Percentiles rank a stretch among this genome's conserved stretches.
phyloP scores from a whole-genome alignment of 2,888 invertebrate genomes.

The Ophion costatus region DNA sequence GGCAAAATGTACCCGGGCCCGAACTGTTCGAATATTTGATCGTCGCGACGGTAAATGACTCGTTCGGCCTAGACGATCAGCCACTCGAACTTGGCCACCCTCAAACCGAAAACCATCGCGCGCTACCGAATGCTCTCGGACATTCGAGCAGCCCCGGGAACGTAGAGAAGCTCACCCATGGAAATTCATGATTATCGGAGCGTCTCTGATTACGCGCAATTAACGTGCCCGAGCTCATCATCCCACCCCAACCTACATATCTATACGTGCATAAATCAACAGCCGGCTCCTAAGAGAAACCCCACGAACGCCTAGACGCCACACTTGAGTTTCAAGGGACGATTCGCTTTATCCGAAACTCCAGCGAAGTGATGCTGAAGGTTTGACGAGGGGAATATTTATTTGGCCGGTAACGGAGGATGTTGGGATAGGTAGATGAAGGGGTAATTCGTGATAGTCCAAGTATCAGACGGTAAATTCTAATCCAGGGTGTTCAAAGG shows the following conservation, averaged over 20 bases:
- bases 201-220: conserved; percentile 61
- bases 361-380: background rate
- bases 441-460: conserved; percentile 5
- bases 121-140: conserved; percentile 21
- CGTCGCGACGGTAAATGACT: conserved; percentile 21
- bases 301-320: background rate
- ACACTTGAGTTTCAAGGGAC: background rate
- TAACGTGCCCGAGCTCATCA: conserved; percentile 25
- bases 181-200: conserved; percentile 51
- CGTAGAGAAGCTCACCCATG: background rate
- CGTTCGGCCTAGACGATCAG: background rate
- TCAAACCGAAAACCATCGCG: background rate
- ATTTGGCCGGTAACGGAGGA: conserved; percentile 19
- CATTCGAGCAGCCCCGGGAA: conserved; percentile 23
- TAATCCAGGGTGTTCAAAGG: conserved; percentile 11
- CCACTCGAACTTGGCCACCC: background rate
- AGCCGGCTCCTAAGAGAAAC: background rate
- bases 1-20: background rate
- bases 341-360: conserved; percentile 24
- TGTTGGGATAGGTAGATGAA: conserved; percentile 8
- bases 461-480: conserved; percentile 2
- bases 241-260: background rate
- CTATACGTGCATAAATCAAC: background rate
- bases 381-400: conserved; percentile 17
- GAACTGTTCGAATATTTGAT: conserved; percentile 30